phyloP scores from a whole-genome alignment of 1,140 invertebrate species.

The Gonatopus flavifemur region DNA sequence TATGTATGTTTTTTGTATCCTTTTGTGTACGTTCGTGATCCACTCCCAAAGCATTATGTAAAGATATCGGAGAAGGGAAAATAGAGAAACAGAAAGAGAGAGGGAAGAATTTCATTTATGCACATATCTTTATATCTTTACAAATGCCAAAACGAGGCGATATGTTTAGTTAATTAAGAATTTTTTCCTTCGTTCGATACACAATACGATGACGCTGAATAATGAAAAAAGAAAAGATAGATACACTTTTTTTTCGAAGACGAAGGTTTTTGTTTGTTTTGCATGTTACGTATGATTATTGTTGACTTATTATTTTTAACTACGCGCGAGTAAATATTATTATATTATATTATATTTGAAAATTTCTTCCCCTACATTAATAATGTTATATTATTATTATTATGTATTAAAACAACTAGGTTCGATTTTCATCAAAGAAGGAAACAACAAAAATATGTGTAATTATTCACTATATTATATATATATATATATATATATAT shows the following conservation, averaged over 20 bases:
- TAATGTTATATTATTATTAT: constrained; percentile 27
- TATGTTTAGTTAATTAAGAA: no score
- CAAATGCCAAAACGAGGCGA: no score
- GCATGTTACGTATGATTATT: constrained; percentile 54
- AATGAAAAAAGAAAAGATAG: constrained; percentile 12
- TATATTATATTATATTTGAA: no score
- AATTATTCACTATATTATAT: constrained; percentile 30
- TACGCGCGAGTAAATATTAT: constrained; percentile 26
- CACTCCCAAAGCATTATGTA: no score
- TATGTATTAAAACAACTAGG: constrained; percentile 19
- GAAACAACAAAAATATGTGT: constrained; percentile 26
- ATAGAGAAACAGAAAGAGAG: neutral
- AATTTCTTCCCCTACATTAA: constrained; percentile 12
- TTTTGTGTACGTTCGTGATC: no score
- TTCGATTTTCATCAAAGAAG: constrained; percentile 10
- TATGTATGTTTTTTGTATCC: no score
- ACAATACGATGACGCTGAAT: no score
- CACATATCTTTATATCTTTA: no score
- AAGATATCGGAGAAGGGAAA: constrained; percentile 2
- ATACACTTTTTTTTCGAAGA: constrained; percentile 1
- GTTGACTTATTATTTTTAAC: constrained; percentile 54
- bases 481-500: constrained; percentile 32
- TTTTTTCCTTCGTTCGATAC: no score
- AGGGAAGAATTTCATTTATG: no score
- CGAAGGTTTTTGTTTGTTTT: no score